Conservation (phyloP, 2,888 invertebrate species). For the Coecobrya sp. region DNA sequence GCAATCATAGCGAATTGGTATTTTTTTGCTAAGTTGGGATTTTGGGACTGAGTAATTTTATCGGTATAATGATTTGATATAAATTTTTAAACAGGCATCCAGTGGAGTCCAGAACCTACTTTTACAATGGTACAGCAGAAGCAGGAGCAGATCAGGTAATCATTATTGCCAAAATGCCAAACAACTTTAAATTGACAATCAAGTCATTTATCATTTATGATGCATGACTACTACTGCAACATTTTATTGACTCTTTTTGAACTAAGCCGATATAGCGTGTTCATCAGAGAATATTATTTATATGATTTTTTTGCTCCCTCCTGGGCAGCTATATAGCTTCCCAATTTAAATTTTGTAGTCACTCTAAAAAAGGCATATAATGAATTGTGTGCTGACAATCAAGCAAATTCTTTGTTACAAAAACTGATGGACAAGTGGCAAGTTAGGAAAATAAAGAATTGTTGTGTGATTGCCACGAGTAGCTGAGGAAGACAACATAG, state of each 20-base stretch:
- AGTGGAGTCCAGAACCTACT: neutral
- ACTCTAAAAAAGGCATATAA: constrained; percentile 24
- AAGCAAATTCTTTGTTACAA: neutral
- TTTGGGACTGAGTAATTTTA: too few species aligned
- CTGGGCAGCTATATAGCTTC: constrained; percentile 9
- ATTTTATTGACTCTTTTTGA: constrained; percentile 66
- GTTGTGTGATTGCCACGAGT: too few species aligned
- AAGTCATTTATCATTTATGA: constrained; percentile 64
- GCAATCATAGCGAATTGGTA: neutral
- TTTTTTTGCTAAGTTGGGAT: too few species aligned
- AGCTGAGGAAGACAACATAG: neutral
- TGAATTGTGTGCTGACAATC: constrained; percentile 46
- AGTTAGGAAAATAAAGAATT: neutral
- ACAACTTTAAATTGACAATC: neutral
- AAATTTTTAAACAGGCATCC: constrained; percentile 16
- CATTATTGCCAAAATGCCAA: neutral
- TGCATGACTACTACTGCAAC: constrained; percentile 56
- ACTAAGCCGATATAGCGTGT: neutral
- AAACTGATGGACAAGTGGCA: neutral
- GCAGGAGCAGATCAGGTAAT: too few species aligned
- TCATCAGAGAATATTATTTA: neutral
- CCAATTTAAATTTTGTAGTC: constrained; percentile 15
- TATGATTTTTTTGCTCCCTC: neutral
- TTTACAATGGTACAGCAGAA: neutral
- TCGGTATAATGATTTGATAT: neutral